Percentiles rank a stretch among this genome's conserved stretches.
phyloP scores from a whole-genome alignment of 2,113 vertebrate genomes.

The Anoplopoma fimbria region DNA sequence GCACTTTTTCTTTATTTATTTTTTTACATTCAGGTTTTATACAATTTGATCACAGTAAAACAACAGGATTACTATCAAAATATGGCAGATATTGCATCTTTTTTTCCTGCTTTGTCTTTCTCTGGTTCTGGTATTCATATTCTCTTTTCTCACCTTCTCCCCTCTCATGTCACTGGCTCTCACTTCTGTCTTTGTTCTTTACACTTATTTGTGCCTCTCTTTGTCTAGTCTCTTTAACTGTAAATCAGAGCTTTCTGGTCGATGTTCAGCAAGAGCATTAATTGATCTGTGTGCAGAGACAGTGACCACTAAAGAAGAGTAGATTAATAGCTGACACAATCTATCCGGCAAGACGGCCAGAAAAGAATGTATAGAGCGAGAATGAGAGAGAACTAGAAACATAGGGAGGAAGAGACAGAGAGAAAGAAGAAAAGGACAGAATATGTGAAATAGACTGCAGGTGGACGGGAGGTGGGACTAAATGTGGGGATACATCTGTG shows the following conservation, averaged over 20 bases:
- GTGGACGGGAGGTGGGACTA: slow-evolving; percentile 11
- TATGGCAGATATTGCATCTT: neutral
- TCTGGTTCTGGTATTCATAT: neutral
- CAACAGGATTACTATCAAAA: neutral
- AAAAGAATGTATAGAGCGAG: neutral
- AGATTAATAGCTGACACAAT: slow-evolving; percentile 76
- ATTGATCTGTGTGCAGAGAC: slow-evolving; percentile 70
- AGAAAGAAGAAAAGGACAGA: neutral
- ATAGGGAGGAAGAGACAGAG: neutral
- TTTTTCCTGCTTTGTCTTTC: neutral
- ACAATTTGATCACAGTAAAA: neutral
- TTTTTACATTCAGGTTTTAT: neutral
- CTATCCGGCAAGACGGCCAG: slow-evolving; percentile 68
- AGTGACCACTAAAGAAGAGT: slow-evolving; percentile 63
- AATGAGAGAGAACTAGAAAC: slow-evolving; percentile 18
- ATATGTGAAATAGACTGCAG: slow-evolving; percentile 3
- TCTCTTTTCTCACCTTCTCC: neutral
- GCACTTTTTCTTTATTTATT: neutral
- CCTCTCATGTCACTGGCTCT: neutral
- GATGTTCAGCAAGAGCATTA: slow-evolving; percentile 56
- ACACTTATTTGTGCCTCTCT: neutral
- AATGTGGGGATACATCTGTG: neutral
- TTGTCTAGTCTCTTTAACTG: slow-evolving; percentile 7
- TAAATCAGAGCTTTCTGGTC: slow-evolving; percentile 49
- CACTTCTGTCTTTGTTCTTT: slow-evolving; percentile 7